These are phyloP conservation scores for Manis pentadactyla DNA, from an alignment of 2,797 vertebrate genomes.

Conservation along the genomic window DNA sequence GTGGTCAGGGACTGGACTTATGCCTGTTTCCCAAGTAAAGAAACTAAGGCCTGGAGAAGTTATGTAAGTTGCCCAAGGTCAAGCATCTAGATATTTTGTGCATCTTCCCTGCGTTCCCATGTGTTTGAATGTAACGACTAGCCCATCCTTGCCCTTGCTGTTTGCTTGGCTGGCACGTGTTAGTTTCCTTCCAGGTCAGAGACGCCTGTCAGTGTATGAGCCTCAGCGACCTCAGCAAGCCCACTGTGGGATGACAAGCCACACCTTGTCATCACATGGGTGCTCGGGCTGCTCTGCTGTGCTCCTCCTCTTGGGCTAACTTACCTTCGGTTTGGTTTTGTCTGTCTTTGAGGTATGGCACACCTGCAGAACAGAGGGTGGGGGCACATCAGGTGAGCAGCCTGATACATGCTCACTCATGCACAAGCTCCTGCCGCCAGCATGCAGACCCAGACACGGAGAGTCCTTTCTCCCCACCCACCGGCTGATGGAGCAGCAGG, in stretches of 20 bases:
- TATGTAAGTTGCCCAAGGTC: background rate
- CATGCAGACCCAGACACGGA: background rate
- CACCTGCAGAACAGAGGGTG: background rate
- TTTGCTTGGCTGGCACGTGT: accelerated
- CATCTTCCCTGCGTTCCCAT: background rate
- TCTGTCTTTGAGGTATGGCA: background rate
- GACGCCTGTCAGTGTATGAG: accelerated
- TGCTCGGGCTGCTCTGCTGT: accelerated
- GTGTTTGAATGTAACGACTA: background rate
- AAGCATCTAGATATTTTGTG: background rate
- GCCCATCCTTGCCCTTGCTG: background rate
- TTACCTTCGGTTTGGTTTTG: background rate
- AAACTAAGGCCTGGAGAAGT: no score
- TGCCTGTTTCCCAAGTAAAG: background rate
- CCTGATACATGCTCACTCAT: background rate
- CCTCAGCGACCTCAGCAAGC: no score
- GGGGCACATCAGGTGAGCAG: no score
- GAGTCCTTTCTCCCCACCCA: background rate
- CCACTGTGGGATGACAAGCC: background rate
- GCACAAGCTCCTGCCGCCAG: background rate
- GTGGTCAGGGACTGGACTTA: background rate
- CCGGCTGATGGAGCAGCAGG: accelerated
- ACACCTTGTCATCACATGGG: accelerated
- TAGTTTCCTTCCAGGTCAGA: background rate
- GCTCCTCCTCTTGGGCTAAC: background rate